These are phyloP conservation scores for Benthosema pterotum DNA, from an alignment of 2,797 vertebrate species.

Conservation along the genomic window DNA sequence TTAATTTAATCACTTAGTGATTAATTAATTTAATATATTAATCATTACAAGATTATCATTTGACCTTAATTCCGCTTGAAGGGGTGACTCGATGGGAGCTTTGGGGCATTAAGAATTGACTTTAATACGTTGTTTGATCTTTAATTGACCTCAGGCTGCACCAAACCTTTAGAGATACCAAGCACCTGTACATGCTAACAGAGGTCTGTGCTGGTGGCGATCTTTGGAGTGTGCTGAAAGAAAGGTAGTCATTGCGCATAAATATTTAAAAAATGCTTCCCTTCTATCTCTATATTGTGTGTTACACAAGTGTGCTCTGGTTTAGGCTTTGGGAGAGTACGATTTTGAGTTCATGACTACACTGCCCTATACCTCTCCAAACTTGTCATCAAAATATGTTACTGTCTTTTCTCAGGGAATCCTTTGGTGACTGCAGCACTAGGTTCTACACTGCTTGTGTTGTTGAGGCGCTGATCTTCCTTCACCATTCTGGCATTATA, in stretches of 20 bases:
- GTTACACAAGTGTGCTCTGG: constrained; percentile 1
- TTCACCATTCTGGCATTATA: constrained; percentile 70
- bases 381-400: background rate
- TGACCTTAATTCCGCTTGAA: no score
- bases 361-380: background rate
- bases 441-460: constrained; percentile 81
- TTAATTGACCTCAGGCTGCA: constrained; percentile 67
- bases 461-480: constrained; percentile 76
- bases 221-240: constrained; percentile 72
- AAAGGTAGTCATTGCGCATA: constrained; percentile 66
- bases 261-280: background rate
- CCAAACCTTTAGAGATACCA: constrained; percentile 71
- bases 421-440: constrained; percentile 71
- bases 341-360: constrained; percentile 1
- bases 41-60: no score
- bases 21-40: no score
- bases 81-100: background rate
- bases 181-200: constrained; percentile 77
- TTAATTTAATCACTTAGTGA: no score
- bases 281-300: background rate
- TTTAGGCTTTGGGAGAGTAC: constrained; percentile 16
- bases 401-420: constrained; percentile 58
- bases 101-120: background rate
- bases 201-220: constrained; percentile 81
- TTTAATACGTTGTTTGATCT: constrained; percentile 8